A percentile compares a stretch with the other conserved stretches of the same genome.
These are phyloP conservation scores for Diogma glabrata DNA, from an alignment of 2,888 invertebrate genomes.

Conservation along the genomic window DNA sequence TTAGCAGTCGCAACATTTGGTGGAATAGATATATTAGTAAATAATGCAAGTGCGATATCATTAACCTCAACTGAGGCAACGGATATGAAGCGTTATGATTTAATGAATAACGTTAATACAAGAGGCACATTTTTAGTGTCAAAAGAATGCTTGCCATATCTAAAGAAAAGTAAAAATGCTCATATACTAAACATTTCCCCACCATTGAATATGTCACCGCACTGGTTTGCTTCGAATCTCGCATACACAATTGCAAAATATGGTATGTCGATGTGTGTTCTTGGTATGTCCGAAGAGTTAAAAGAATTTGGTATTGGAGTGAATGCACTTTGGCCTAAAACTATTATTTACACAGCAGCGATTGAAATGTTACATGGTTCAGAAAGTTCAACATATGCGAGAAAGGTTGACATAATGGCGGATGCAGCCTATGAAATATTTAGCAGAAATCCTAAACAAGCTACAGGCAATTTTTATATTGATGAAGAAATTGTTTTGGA, in stretches of 20 bases:
- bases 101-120: conserved; percentile 91
- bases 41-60: conserved; percentile 94
- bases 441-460: conserved; percentile 58
- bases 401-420: conserved; percentile 35
- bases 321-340: conserved; percentile 93
- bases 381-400: conserved; percentile 28
- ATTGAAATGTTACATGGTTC: conserved; percentile 71
- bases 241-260: conserved; percentile 99
- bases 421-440: conserved; percentile 34
- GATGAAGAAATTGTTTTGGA: conserved; percentile 80
- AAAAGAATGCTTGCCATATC: conserved; percentile 75
- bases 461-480: conserved; percentile 82
- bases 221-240: conserved; percentile 83
- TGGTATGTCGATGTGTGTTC: conserved; percentile 96
- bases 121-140: conserved; percentile 92
- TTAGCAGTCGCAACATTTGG: conserved; percentile 69
- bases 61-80: conserved; percentile 70
- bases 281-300: conserved; percentile 95
- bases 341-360: conserved; percentile 89
- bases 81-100: conserved; percentile 91
- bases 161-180: conserved; percentile 77
- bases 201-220: conserved; percentile 75
- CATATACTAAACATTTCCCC: conserved; percentile 94
- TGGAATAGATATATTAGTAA: conserved; percentile 88
- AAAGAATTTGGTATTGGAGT: conserved; percentile 72